Conservation (phyloP, 2,113 vertebrate genomes). For the Phaethornis superciliosus region DNA sequence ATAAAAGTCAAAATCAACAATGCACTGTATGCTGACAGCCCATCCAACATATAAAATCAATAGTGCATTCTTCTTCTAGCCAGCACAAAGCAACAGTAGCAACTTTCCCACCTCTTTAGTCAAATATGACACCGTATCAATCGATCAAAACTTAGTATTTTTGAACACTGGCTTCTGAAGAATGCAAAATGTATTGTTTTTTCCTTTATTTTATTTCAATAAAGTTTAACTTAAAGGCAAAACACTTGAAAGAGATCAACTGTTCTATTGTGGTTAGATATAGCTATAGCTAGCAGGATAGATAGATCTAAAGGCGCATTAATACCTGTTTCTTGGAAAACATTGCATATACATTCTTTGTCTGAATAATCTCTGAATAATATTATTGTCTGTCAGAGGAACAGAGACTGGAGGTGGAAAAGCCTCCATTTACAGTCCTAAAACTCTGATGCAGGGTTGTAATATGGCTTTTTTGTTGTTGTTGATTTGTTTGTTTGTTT, state of each 20-base stretch:
- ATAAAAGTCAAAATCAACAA: conserved; percentile 91
- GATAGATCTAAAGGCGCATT: conserved; percentile 32
- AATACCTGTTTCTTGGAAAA: neutral
- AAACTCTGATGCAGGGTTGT: neutral
- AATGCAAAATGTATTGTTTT: conserved; percentile 75
- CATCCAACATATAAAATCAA: conserved; percentile 89
- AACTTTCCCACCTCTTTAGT: conserved; percentile 87
- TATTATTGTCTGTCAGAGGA: neutral
- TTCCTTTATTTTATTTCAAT: conserved; percentile 74
- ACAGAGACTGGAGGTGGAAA: neutral
- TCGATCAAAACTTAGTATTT: conserved; percentile 86
- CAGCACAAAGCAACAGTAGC: conserved; percentile 78
- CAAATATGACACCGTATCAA: conserved; percentile 85
- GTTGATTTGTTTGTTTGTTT: neutral
- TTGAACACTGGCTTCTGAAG: conserved; percentile 77
- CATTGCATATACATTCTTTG: neutral
- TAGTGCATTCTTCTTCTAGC: conserved; percentile 81
- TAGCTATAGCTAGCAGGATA: conserved; percentile 17
- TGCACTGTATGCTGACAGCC: conserved; percentile 83
- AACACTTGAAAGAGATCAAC: conserved; percentile 58
- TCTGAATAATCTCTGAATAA: neutral
- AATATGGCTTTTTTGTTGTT: neutral
- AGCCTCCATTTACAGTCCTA: neutral
- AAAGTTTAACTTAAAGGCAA: conserved; percentile 80
- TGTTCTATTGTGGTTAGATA: conserved; percentile 28